Evolutionary conservation across 2,888 invertebrate species (phyloP), one percentile per base, ranked within the genome.

Genomic region (Tachina fera): DNA sequence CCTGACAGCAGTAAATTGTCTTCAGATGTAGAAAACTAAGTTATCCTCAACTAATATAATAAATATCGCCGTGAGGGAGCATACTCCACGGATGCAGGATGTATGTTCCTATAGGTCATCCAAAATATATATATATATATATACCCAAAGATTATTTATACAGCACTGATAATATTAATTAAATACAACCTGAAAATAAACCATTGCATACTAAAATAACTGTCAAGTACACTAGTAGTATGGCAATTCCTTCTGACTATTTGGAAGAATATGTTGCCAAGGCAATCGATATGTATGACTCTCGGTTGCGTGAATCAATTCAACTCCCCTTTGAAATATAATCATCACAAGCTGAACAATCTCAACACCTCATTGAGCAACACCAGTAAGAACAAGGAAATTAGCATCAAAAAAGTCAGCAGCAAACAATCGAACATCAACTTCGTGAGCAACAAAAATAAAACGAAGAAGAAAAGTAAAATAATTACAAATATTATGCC

Each of bases 221-320:
- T 13, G 81, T 88, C 16, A 88, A 88, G 53, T 88, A 88, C n/a
- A 87, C 85, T 19, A 72, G 83, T 87, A 80, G 79, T 80, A 83
- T 87, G 49, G 88, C 84, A 63, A 88, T 86, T 60, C 77, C 82
- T 8, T 65, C 84, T 43, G 78, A 75, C 22, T 56, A 88, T 1
- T 72, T 91, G 47, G 92, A 91, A 39, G 92, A 93, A 79, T 93
- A 93, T 85, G 93, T 93, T 78, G 90, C 90, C 16, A 92, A 92
- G 80, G 93, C 93, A 65, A 90, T 93, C 88, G 89, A 92, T 85
- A 81, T 92, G 88, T 92, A 92, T 82, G 90, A 91, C 63, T 84
- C 88, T 4, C 88, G 91, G 6, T 77, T 90, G 9, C 89, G 88
- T 45, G 90, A 90, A 67, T 90, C 90, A 1, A 89, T 90, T 74